Evolutionary conservation across 2,797 vertebrate genomes (phyloP).

Genomic region (Ctenochaetus hawaiiensis): DNA sequence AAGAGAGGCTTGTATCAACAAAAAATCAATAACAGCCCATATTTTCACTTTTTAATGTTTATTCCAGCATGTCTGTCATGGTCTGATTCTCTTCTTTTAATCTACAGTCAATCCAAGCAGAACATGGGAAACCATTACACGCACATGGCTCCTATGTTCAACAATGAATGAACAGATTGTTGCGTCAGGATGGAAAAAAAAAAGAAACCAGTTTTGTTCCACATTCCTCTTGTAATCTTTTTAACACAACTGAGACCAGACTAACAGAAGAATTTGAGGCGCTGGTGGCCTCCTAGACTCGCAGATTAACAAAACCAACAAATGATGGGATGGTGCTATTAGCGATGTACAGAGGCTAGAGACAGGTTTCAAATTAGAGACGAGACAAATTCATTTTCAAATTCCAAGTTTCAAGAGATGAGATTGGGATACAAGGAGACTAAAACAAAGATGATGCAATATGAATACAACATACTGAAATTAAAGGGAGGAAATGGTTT

Average conservation of each 20-base stretch:
- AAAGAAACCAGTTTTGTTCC: constrained; percentile 49
- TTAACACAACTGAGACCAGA: constrained; percentile 49
- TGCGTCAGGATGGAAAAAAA: constrained; percentile 25
- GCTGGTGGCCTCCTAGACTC: not conserved
- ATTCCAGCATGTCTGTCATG: not conserved
- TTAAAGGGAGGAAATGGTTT: not conserved
- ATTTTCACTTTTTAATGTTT: not conserved
- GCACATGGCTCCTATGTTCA: constrained; percentile 3
- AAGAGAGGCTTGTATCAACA: not conserved
- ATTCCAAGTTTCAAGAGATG: not conserved
- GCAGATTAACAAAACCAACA: not conserved
- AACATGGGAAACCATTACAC: constrained; percentile 31
- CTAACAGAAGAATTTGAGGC: not conserved
- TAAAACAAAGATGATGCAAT: not conserved
- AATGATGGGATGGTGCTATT: not conserved
- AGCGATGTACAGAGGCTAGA: not conserved
- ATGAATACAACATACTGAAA: not conserved
- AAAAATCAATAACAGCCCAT: not conserved
- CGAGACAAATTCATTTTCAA: not conserved
- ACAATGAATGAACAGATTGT: constrained; percentile 12
- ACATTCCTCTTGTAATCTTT: constrained; percentile 62
- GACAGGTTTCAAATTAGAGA: not conserved
- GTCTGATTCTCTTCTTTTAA: constrained; percentile 20
- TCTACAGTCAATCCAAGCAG: not conserved
- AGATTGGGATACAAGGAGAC: not conserved